Evolutionary conservation across 2,888 invertebrate species (phyloP), one percentile per base, ranked within the genome.

Genomic region (Drosophila multiciliata): DNA sequence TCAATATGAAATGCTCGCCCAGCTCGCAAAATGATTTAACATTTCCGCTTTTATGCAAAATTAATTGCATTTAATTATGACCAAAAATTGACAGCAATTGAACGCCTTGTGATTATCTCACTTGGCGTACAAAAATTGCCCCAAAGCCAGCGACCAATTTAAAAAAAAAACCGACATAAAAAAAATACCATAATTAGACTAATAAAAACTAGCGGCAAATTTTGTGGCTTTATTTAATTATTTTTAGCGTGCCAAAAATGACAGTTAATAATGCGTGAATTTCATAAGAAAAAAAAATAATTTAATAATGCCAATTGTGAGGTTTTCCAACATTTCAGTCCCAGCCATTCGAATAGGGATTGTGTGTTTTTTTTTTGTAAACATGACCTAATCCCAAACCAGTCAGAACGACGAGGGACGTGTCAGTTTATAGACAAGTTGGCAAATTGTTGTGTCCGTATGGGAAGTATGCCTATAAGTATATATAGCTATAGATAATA

Each of bases 11-110:
- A 66, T 71, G 68, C 69, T 66, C 75, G 66, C 62, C 58, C 53
- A 63, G 70, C 53, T 42, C 65, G 61, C 33, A 52, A 42, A 75
- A 68, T 69, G 67, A 58, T 73, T 79, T 86, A 76, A 8, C 75
- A 88, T 86, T 87, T 87, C 86, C 86, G 89, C 73, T 87, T 83
- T 79, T 74, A 82, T 80, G 87, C 82, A 48, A 87, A 87, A 87
- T 89, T 87, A 87, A 87, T 87, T 90, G 87, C 68, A 73, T 75
- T 75, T 80, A 89, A 86, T 90, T 81, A 85, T 73, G 60, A 48
- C 60, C 69, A n/a, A 66, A 80, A 80, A 76, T 76, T 76, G 77
- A 9, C 61, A 57, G 80, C 80, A 69, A 81, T 83, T 75, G 69
- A 67, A 60, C 55, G 68, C 67, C 62, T 50, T 35, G 58, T 55